A percentile compares a stretch with the other conserved stretches of the same genome.
These are phyloP conservation scores for Parnassius apollo DNA, from an alignment of 2,888 invertebrate genomes.

Conservation along the genomic window DNA sequence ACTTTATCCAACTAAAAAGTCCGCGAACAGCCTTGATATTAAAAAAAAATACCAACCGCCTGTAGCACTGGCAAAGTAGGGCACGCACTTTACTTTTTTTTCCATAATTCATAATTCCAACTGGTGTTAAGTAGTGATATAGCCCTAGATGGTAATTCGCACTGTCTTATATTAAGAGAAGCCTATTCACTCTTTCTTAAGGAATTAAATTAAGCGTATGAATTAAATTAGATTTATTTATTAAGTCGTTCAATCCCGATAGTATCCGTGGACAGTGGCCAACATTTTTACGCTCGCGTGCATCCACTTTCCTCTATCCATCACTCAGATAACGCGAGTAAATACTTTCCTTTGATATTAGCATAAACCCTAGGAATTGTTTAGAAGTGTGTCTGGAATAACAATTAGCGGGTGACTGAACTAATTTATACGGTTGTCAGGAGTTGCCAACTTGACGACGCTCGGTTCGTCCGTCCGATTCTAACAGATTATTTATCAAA, in stretches of 20 bases:
- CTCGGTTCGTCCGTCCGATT: conserved; percentile 15
- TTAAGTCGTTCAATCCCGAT: conserved; percentile 22
- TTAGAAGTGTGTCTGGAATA: conserved; percentile 46
- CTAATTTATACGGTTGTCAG: conserved; percentile 35
- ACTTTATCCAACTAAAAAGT: too few species aligned
- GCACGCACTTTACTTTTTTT: too few species aligned
- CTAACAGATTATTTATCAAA: conserved; percentile 12
- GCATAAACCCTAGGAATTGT: conserved; percentile 62
- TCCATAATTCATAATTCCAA: too few species aligned
- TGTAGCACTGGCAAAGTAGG: too few species aligned
- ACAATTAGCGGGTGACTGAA: conserved; percentile 40
- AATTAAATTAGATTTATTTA: conserved; percentile 24
- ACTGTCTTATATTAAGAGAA: too few species aligned
- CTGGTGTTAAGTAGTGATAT: too few species aligned
- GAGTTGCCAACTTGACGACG: conserved; percentile 24
- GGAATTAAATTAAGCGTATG: background rate
- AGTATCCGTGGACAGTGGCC: conserved; percentile 15
- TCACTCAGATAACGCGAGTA: conserved; percentile 64
- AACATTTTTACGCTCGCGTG: conserved; percentile 47
- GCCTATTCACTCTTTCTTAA: too few species aligned
- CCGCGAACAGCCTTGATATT: too few species aligned
- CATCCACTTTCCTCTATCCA: conserved; percentile 55
- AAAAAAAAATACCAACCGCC: too few species aligned
- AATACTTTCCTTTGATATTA: conserved; percentile 55
- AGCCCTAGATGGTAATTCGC: too few species aligned